These are phyloP conservation scores for Lucilia cuprina DNA, from an alignment of 1,140 invertebrate genomes.

Conservation along the genomic window DNA sequence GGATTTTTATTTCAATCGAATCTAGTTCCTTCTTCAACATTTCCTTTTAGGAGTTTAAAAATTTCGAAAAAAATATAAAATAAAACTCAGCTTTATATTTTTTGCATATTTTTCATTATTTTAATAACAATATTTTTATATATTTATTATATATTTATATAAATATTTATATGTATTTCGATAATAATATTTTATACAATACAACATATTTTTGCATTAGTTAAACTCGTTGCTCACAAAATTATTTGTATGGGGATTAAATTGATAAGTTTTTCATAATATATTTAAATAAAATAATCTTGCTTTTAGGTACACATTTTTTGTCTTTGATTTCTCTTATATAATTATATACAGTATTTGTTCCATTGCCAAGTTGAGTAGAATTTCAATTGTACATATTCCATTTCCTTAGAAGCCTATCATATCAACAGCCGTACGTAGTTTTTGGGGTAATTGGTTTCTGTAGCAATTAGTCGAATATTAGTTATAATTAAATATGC, in stretches of 20 bases:
- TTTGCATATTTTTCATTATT: neutral
- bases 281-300: neutral
- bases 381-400: neutral
- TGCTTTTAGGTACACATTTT: slow-evolving; percentile 28
- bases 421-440: neutral
- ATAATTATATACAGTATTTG: slow-evolving; percentile 7
- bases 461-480: neutral
- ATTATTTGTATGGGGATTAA: neutral
- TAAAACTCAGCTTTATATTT: neutral
- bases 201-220: neutral
- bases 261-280: neutral
- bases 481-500: neutral
- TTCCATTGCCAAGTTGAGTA: neutral
- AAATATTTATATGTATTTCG: neutral
- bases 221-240: slow-evolving; percentile 24
- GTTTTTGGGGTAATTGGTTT: neutral
- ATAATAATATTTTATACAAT: neutral
- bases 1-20: no score
- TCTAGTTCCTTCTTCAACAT: no score
- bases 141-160: neutral
- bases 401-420: slow-evolving; percentile 31
- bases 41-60: no score
- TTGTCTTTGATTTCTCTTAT: neutral
- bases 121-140: neutral
- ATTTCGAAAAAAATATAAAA: no score